Evolutionary conservation across 2,888 invertebrate genomes (phyloP).

Genomic region (Prenolepis imparis): DNA sequence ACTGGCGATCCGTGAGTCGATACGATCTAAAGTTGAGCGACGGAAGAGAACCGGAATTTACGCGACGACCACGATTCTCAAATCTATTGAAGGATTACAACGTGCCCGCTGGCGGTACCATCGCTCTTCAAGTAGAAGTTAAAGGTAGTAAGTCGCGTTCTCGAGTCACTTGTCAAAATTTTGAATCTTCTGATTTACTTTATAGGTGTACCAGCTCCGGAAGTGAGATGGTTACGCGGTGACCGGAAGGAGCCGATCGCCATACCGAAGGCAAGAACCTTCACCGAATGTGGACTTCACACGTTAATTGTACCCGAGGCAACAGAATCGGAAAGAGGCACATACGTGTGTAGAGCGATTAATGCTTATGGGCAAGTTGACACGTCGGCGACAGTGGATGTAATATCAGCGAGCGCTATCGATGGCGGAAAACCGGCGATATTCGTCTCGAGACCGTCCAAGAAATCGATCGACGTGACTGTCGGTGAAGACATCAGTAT

Average conservation of each 20-base stretch:
- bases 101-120: conserved; percentile 92
- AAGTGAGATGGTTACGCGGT: conserved; percentile 91
- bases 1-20: conserved; percentile 59
- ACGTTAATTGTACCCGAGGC: conserved; percentile 92
- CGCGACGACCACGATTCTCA: conserved; percentile 89
- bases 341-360: conserved; percentile 92
- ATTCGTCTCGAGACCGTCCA: conserved; percentile 92
- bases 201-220: conserved; percentile 88
- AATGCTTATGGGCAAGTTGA: conserved; percentile 92
- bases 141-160: conserved; percentile 86
- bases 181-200: background rate
- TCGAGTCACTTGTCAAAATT: background rate
- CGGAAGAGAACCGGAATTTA: conserved; percentile 69
- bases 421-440: conserved; percentile 92
- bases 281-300: conserved; percentile 91
- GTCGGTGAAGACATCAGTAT: conserved; percentile 94
- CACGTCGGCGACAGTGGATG: conserved; percentile 91
- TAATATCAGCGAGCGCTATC: conserved; percentile 88
- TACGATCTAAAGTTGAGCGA: conserved; percentile 65
- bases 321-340: conserved; percentile 89
- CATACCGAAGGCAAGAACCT: conserved; percentile 90
- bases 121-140: conserved; percentile 93
- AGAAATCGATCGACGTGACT: conserved; percentile 91
- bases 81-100: conserved; percentile 91
- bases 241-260: conserved; percentile 87